Percentiles rank a stretch among this genome's conserved stretches.
phyloP scores from a whole-genome alignment of 2,888 invertebrate genomes.

The Melieria picta region DNA sequence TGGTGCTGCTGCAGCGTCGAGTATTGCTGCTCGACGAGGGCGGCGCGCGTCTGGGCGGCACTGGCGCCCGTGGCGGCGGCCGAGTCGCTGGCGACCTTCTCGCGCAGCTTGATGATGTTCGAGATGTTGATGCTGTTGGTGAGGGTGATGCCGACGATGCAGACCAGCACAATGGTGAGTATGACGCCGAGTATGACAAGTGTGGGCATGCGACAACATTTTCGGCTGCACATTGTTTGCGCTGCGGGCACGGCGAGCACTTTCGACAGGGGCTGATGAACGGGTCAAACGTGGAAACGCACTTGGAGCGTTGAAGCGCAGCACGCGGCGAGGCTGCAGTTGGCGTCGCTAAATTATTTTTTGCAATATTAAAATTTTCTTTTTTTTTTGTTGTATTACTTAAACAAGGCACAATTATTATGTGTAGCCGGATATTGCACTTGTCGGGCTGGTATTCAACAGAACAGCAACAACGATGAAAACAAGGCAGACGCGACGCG shows the following conservation, averaged over 20 bases:
- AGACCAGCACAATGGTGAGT: conserved; percentile 68
- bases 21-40: conserved; percentile 61
- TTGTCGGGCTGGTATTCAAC: too few relatives aligned
- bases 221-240: conserved; percentile 62
- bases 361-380: too few relatives aligned
- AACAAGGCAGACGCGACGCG: too few relatives aligned
- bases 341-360: too few relatives aligned
- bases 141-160: conserved; percentile 69
- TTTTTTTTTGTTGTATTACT: too few relatives aligned
- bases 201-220: conserved; percentile 65
- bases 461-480: too few relatives aligned
- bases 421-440: too few relatives aligned
- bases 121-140: conserved; percentile 65
- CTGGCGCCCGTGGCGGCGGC: conserved; percentile 62
- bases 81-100: conserved; percentile 64
- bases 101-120: conserved; percentile 63
- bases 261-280: conserved; percentile 12
- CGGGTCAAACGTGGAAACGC: neutral
- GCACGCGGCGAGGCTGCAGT: too few relatives aligned
- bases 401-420: too few relatives aligned
- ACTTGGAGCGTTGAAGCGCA: too few relatives aligned
- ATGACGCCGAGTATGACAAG: conserved; percentile 66
- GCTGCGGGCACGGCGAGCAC: conserved; percentile 1
- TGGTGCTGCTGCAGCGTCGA: conserved; percentile 62
- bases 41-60: conserved; percentile 60